Conservation (phyloP, 2,888 invertebrate genomes). For the Lithosia quadra region DNA sequence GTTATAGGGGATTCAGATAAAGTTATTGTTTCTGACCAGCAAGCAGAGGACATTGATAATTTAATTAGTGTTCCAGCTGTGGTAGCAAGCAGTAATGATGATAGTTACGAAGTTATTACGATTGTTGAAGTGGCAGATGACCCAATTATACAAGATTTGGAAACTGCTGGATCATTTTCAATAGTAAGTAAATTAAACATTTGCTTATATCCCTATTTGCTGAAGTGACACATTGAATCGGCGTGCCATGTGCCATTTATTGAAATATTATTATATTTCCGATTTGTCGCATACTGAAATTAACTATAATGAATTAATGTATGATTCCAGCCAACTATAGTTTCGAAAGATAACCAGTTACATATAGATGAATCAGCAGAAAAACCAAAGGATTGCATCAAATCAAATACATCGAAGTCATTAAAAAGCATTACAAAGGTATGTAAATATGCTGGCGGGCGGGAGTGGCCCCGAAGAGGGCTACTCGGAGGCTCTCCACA, state of each 20-base stretch:
- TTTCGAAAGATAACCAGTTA: background rate
- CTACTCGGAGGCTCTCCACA: too few relatives aligned
- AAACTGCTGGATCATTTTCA: slow-evolving; percentile 9
- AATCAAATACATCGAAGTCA: background rate
- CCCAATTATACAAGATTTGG: slow-evolving; percentile 11
- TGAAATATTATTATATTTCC: background rate
- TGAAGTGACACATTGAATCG: too few relatives aligned
- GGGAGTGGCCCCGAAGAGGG: too few relatives aligned
- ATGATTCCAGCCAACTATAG: slow-evolving; percentile 3
- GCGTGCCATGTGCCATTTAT: too few relatives aligned
- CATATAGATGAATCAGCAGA: background rate
- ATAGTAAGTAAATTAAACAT: slow-evolving; percentile 32
- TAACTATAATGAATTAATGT: background rate
- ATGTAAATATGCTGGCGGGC: slow-evolving; percentile 1
- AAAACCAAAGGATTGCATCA: background rate
- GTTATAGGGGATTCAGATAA: slow-evolving; percentile 13
- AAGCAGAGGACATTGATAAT: slow-evolving; percentile 9
- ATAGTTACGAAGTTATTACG: slow-evolving; percentile 10
- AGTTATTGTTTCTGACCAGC: slow-evolving; percentile 3
- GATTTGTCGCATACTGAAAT: background rate
- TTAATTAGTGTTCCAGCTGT: background rate
- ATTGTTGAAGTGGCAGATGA: slow-evolving; percentile 13
- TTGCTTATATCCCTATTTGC: background rate
- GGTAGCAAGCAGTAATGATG: background rate
- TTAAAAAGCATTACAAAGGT: slow-evolving; percentile 7